Evolutionary conservation across 2,113 vertebrate genomes (phyloP).

Genomic region (Tursiops truncatus): DNA sequence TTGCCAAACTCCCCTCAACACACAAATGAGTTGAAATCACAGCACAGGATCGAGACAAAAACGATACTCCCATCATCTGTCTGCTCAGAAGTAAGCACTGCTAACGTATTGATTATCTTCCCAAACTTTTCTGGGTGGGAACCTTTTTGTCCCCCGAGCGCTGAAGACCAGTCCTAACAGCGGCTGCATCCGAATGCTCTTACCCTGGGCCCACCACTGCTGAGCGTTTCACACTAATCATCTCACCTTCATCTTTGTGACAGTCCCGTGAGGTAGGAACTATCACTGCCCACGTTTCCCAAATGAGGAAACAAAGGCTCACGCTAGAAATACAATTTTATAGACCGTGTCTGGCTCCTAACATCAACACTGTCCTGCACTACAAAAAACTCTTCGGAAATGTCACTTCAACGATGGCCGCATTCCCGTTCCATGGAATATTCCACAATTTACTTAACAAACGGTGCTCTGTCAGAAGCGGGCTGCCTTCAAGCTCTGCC

Average conservation of each 20-base stretch:
- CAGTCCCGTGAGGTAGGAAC: background rate
- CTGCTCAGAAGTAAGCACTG: background rate
- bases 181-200: background rate
- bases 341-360: rapidly evolving
- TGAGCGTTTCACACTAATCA: rapidly evolving
- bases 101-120: background rate
- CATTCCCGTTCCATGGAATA: rapidly evolving
- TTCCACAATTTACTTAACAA: rapidly evolving
- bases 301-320: background rate
- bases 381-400: background rate
- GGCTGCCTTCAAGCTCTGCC: rapidly evolving
- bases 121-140: background rate
- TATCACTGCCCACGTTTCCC: background rate
- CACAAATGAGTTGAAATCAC: background rate
- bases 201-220: background rate
- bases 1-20: background rate
- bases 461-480: rapidly evolving
- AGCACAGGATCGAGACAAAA: background rate
- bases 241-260: background rate
- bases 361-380: background rate
- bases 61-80: background rate
- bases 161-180: background rate
- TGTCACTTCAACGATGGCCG: background rate
- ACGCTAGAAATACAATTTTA: background rate
- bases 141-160: background rate